Evolutionary conservation across 2,888 invertebrate genomes (phyloP), one percentile per base, ranked within the genome.

Genomic region (Acleris holmiana): DNA sequence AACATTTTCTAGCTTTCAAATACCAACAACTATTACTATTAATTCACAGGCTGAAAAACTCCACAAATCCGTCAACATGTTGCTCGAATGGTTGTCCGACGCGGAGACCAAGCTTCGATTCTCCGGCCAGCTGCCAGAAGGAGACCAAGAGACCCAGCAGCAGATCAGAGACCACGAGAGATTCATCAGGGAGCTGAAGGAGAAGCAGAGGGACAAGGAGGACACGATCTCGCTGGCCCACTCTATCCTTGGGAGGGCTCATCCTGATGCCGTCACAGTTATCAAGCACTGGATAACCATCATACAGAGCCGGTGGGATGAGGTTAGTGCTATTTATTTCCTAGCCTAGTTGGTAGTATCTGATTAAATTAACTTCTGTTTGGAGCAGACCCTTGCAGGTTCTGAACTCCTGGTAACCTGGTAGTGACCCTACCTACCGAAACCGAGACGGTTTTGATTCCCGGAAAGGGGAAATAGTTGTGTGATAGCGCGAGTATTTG

Each of bases 231-330:
- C 95, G 25, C 94, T 99, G 61, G 99, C 99, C 0, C 97, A 97
- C 79, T 94, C 95, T 44, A 98, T 99, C 73, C 94, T 99, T 63
- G 94, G 95, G 71, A 97, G 97, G 82, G 97, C 98, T n/a, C 99
- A 99, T 90, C 99, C 99, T 0, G 98, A 99, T 81, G 99, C 98
- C 0, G 96, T 98, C n/a, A 95, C 97, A 18, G 98, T 99, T n/a
- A 97, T 99, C 82, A 98, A 98, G 83, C 99, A 99, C 90, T 99
- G 99, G 99, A 97, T 99, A 71, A 98, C 98, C 40, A 98, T 99
- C 69, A 97, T 99, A 68, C 97, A 99, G 81, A 96, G 98, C 21
- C 94, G 99, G 71, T 99, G 99, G 99, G 98, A 98, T 76, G 98
- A 98, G 94, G 96, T 98, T 10, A 78, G 81, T 70, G 8, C 2